Percentiles rank a stretch among this genome's conserved stretches.
phyloP scores from a whole-genome alignment of 2,888 invertebrate genomes.

The Oscheius sp. region DNA sequence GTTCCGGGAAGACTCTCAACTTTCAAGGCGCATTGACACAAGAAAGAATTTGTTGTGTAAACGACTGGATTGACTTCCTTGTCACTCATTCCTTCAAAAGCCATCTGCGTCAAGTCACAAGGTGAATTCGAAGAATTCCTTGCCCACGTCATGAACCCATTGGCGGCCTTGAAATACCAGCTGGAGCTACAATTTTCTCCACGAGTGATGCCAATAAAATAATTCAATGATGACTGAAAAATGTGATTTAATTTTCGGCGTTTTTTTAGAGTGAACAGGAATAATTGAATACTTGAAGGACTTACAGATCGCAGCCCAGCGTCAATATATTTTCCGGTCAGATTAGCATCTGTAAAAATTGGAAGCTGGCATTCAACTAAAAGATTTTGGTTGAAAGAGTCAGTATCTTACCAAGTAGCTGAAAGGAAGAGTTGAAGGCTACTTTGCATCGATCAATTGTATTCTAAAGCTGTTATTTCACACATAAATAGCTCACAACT shows the following conservation, averaged over 20 bases:
- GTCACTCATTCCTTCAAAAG: not conserved
- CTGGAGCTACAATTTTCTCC: not conserved
- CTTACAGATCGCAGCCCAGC: not conserved
- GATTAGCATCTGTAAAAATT: not conserved
- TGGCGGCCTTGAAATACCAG: not conserved
- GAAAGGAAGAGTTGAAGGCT: not conserved
- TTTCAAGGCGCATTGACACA: conserved; percentile 10
- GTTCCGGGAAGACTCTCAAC: conserved; percentile 8
- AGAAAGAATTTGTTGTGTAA: not conserved
- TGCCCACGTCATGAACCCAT: not conserved
- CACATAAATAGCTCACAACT: not conserved
- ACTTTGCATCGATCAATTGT: not conserved
- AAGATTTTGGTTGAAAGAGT: not conserved
- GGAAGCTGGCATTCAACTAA: conserved; percentile 16
- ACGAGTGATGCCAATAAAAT: not conserved
- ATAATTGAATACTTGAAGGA: too few relatives aligned
- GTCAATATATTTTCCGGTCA: not conserved
- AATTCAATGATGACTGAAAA: not conserved
- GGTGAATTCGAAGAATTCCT: not conserved
- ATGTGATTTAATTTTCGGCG: not conserved
- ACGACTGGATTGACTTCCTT: not conserved
- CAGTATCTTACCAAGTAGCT: not conserved
- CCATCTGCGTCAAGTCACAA: not conserved
- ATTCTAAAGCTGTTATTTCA: not conserved
- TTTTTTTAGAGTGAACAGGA: not conserved